These are phyloP conservation scores for Oenanthe melanoleuca DNA, from an alignment of 2,113 vertebrate genomes.

Conservation along the genomic window DNA sequence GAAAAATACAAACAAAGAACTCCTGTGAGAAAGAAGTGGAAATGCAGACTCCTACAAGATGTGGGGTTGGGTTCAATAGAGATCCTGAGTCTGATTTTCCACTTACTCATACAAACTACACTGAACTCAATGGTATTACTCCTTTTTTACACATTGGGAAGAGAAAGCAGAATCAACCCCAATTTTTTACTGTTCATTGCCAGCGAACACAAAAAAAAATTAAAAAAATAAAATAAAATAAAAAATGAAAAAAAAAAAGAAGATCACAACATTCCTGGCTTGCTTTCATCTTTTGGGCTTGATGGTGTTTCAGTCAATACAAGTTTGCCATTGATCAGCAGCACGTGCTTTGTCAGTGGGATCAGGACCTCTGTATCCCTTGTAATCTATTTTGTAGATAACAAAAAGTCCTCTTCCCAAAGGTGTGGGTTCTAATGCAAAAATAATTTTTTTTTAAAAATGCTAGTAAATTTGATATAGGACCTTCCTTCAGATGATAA, in stretches of 20 bases:
- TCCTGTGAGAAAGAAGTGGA: slow-evolving; percentile 54
- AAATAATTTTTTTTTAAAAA: not conserved
- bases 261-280: not conserved
- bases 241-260: not conserved
- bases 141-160: not conserved
- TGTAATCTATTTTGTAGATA: not conserved
- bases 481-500: not conserved
- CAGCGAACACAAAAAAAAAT: not conserved
- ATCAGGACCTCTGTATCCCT: slow-evolving; percentile 4
- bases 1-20: slow-evolving; percentile 65
- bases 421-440: not conserved
- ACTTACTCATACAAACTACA: not conserved
- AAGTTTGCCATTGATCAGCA: not conserved
- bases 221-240: too few relatives aligned
- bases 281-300: slow-evolving; percentile 17
- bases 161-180: not conserved
- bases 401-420: not conserved
- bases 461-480: not conserved
- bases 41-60: slow-evolving; percentile 5
- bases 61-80: not conserved
- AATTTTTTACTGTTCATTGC: not conserved
- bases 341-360: not conserved
- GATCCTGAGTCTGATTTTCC: not conserved
- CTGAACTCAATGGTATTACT: not conserved
- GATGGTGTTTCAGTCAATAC: not conserved